Percentiles rank a stretch among this genome's conserved stretches.
Conservation (phyloP, 2,888 invertebrate genomes). For the Hirtodrosophila confusa region DNA sequence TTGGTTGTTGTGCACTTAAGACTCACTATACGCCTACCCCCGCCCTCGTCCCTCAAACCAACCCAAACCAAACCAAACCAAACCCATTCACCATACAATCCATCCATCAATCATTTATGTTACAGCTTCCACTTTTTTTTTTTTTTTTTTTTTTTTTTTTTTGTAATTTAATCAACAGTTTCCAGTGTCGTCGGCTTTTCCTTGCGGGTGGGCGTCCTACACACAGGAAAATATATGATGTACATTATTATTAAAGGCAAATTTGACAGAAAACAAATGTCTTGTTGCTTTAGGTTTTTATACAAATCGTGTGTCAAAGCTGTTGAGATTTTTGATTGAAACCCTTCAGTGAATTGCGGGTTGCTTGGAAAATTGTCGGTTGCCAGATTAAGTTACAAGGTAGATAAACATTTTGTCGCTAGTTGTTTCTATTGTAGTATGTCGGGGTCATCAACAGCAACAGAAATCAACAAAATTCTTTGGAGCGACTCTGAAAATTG, state of each 20-base stretch:
- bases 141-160: slow-evolving; percentile 18
- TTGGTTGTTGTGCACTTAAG: slow-evolving; percentile 65
- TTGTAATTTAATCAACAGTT: slow-evolving; percentile 76
- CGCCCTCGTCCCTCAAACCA: slow-evolving; percentile 1
- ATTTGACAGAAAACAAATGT: slow-evolving; percentile 80
- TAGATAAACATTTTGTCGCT: slow-evolving; percentile 24
- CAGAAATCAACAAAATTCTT: neutral
- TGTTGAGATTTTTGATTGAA: slow-evolving; percentile 61
- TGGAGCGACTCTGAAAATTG: neutral
- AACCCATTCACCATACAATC: slow-evolving; percentile 10
- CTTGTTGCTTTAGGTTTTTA: slow-evolving; percentile 38
- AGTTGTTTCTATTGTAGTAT: slow-evolving; percentile 1
- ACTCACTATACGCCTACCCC: slow-evolving; percentile 8
- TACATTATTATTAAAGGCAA: slow-evolving; percentile 72
- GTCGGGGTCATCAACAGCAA: slow-evolving; percentile 1
- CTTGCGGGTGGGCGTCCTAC: slow-evolving; percentile 53
- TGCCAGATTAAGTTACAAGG: slow-evolving; percentile 52
- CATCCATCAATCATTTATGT: slow-evolving; percentile 69
- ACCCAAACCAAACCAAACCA: slow-evolving; percentile 27
- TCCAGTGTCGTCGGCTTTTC: slow-evolving; percentile 50
- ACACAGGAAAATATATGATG: slow-evolving; percentile 42
- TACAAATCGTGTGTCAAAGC: slow-evolving; percentile 63
- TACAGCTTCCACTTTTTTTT: slow-evolving; percentile 38
- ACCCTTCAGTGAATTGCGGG: slow-evolving; percentile 41
- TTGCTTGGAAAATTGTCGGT: slow-evolving; percentile 20